Evolutionary conservation across 1,140 invertebrate species (phyloP), one percentile per base, ranked within the genome.

Genomic region (Choristoneura fumiferana): DNA sequence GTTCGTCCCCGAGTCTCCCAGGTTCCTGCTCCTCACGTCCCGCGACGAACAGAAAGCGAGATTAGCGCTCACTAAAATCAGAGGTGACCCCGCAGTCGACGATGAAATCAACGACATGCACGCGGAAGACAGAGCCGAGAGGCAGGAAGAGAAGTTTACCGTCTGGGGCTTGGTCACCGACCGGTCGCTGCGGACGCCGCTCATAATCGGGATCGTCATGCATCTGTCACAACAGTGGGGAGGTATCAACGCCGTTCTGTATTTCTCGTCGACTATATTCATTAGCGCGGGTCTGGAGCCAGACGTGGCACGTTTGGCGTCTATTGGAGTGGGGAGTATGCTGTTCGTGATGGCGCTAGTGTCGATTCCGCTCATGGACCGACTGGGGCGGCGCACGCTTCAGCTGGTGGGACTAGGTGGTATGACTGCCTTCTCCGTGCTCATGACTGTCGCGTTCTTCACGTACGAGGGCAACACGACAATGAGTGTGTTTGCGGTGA

Each of bases 231-330:
- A 98, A 81, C 97, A 98, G 82, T 92, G 98, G 58, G 97, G 96
- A n/a, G 97, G 97, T 62, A 98, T 98, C 66, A 97, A 97, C 90
- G 96, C 96, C 57, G 96, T 98, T 63, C 95, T 98, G 78, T 98
- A 98, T 88, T 98, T 98, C 89, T 98, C 97, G 9, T 95, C 95
- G 14, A 93, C 90, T 55, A 92, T 98, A 66, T 98, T 98, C 81
- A 92, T 91, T 62, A 93, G 90, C 63, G 95, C 96, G 22, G 96
- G 96, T 40, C 87, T 98, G 54, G 90, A 91, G 8, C 91, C 94
- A n/a, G 92, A 94, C 62, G 92, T 91, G 71, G 94, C 94, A 33
- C 92, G 95, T 72, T 93, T 94, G 70, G 96, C 97, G n/a, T 98
- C 96, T 3, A 97, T 98, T 62, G 97, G 97, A 52, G 97, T 98